phyloP scores from a whole-genome alignment of 2,888 invertebrate genomes.

The Caenorhabditis sp. region DNA sequence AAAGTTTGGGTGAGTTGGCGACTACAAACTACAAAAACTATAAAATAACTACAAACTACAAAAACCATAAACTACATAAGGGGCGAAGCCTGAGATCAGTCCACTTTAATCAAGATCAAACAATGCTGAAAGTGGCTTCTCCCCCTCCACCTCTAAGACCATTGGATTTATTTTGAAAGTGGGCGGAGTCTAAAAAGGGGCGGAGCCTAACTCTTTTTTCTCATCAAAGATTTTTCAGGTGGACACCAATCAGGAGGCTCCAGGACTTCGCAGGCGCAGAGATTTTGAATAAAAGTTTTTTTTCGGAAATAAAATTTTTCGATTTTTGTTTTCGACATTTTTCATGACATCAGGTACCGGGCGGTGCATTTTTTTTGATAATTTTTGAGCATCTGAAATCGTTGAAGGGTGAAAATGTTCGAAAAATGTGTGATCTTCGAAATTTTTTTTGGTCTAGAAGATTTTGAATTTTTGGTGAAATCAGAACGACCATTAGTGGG shows the following conservation, averaged over 20 bases:
- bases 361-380: background rate
- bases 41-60: too few species aligned
- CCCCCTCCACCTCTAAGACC: too few species aligned
- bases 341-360: constrained; percentile 4
- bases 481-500: too few species aligned
- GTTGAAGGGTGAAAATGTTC: background rate
- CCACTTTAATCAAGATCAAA: too few species aligned
- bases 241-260: constrained; percentile 7
- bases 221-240: too few species aligned
- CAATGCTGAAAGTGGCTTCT: too few species aligned
- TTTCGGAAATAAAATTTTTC: background rate
- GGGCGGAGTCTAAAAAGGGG: background rate
- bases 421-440: background rate
- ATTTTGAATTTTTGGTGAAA: background rate
- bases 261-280: constrained; percentile 17
- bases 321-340: background rate
- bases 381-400: background rate
- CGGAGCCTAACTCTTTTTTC: constrained; percentile 1
- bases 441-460: constrained; percentile 6
- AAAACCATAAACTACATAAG: background rate
- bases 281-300: background rate
- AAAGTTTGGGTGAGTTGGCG: constrained; percentile 7
- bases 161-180: too few species aligned
- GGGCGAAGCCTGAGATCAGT: background rate
- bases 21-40: too few species aligned